Evolutionary conservation across 2,797 vertebrate species (phyloP).

Genomic region (Megaceryle alcyon): DNA sequence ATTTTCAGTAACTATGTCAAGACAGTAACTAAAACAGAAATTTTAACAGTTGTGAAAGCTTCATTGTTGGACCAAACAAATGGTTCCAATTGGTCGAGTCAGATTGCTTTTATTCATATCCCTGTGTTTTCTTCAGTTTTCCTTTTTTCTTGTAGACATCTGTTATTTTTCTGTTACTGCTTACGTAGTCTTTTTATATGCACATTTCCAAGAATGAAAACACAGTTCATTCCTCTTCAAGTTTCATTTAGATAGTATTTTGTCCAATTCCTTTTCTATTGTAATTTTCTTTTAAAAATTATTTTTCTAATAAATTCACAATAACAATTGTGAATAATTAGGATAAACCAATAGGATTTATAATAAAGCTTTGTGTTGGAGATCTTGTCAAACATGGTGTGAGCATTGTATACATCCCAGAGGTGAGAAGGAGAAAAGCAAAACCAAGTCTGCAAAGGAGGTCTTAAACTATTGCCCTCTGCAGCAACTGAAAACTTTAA

Average conservation of each 20-base stretch:
- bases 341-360: neutral
- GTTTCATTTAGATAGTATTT: neutral
- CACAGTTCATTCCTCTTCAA: neutral
- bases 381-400: neutral
- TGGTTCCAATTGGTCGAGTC: neutral
- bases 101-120: neutral
- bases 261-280: neutral
- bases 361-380: neutral
- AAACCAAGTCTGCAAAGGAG: neutral
- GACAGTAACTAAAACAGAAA: constrained; percentile 43
- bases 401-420: neutral
- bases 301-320: neutral
- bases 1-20: constrained; percentile 55
- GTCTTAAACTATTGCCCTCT: neutral
- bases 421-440: neutral
- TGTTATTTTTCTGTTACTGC: constrained; percentile 35
- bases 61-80: constrained; percentile 51
- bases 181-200: neutral
- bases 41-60: neutral
- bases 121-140: constrained; percentile 37
- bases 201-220: neutral
- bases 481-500: neutral
- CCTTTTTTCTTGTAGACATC: constrained; percentile 36
- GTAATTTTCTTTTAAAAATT: neutral
- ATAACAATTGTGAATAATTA: neutral